Evolutionary conservation across 2,888 invertebrate species (phyloP).

Genomic region (Oxycera nigricornis): DNA sequence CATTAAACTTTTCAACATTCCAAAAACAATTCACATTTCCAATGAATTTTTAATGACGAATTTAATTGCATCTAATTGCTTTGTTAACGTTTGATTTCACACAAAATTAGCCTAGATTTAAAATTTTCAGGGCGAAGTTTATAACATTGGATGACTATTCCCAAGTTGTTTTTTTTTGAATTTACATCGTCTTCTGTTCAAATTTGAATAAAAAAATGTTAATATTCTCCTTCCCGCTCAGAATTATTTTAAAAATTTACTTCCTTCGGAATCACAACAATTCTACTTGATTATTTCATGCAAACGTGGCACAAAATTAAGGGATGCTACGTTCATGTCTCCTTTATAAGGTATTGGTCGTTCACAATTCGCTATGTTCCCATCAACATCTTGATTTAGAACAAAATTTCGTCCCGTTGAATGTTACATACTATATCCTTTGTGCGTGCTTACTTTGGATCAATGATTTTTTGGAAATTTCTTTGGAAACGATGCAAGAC

Average conservation of each 20-base stretch:
- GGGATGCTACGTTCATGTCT: neutral
- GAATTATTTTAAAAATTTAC: neutral
- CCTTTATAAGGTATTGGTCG: neutral
- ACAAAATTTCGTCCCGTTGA: no score
- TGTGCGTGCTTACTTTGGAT: conserved; percentile 35
- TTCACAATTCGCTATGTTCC: neutral
- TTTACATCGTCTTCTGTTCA: neutral
- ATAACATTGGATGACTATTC: neutral
- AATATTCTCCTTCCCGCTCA: neutral
- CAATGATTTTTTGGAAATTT: conserved; percentile 1
- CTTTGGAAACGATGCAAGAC: conserved; percentile 15
- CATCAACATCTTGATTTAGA: neutral
- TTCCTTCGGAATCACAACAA: neutral
- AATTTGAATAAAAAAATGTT: neutral
- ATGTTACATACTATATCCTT: neutral
- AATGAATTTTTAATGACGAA: no score
- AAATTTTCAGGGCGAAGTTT: neutral
- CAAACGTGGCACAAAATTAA: neutral
- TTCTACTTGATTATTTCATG: conserved; percentile 4
- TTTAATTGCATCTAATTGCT: neutral
- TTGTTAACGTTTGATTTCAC: neutral
- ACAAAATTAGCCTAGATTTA: neutral
- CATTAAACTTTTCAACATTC: neutral
- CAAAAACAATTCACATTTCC: no score
- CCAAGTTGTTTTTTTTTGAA: neutral